These are phyloP conservation scores for Pagetopsis macropterus DNA, from an alignment of 2,797 vertebrate genomes.

Conservation along the genomic window DNA sequence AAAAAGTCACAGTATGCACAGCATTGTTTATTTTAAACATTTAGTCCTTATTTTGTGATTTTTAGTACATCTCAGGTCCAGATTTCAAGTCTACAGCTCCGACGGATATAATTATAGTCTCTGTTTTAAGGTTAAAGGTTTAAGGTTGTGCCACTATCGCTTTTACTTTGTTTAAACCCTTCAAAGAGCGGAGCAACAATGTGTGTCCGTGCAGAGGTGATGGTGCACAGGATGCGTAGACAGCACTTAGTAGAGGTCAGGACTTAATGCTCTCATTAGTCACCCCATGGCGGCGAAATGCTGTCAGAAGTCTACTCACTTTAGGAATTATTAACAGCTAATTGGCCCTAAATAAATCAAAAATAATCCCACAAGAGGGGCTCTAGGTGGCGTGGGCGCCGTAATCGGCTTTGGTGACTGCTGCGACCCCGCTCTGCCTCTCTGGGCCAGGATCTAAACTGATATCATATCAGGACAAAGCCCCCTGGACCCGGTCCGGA, in stretches of 20 bases:
- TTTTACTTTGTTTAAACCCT: constrained; percentile 12
- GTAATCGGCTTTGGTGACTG: constrained; percentile 83
- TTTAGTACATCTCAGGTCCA: background rate
- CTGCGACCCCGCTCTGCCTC: constrained; percentile 76
- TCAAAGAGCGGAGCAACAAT: constrained; percentile 12
- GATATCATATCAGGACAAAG: constrained; percentile 81
- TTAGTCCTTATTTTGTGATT: background rate
- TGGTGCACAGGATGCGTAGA: constrained; percentile 62
- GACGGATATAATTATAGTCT: background rate
- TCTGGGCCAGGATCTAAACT: constrained; percentile 74
- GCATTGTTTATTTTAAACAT: too few species aligned
- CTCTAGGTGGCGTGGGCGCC: constrained; percentile 61
- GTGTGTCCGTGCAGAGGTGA: constrained; percentile 16
- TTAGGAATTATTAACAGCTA: constrained; percentile 83
- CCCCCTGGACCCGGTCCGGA: constrained; percentile 57
- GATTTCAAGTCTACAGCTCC: background rate
- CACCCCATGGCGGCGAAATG: constrained; percentile 75
- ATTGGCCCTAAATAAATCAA: constrained; percentile 80
- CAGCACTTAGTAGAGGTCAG: constrained; percentile 35
- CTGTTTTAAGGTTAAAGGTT: constrained; percentile 14
- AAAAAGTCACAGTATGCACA: background rate
- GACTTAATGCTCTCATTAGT: constrained; percentile 81
- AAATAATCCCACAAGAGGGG: constrained; percentile 70
- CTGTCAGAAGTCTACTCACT: constrained; percentile 73
- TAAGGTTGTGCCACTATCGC: constrained; percentile 11